phyloP scores from a whole-genome alignment of 2,113 vertebrate species.

The Malurus elegans region DNA sequence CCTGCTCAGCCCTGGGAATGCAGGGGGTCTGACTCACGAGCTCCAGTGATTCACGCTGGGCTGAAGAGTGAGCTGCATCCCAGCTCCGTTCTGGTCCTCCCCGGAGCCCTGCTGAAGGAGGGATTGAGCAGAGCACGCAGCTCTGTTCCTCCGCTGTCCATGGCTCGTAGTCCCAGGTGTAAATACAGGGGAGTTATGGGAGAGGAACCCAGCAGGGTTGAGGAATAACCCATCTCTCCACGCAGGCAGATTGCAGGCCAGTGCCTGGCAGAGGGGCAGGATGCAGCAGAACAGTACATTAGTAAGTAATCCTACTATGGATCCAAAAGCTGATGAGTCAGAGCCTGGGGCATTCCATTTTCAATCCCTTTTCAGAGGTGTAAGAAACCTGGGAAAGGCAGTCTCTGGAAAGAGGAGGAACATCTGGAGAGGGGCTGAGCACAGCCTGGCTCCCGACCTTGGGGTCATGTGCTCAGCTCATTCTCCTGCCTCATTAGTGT shows the following conservation, averaged over 20 bases:
- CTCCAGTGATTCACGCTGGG: conserved; percentile 51
- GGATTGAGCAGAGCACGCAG: background rate
- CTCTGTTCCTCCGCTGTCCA: background rate
- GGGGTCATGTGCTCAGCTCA: background rate
- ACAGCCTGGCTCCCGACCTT: background rate
- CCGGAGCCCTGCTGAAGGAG: background rate
- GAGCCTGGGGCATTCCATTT: background rate
- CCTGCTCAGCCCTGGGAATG: background rate
- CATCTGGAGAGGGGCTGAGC: conserved; percentile 1
- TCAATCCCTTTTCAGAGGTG: background rate
- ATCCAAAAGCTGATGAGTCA: conserved; percentile 17
- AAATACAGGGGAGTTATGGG: background rate
- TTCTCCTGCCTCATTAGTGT: conserved; percentile 9
- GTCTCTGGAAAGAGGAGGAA: conserved; percentile 2
- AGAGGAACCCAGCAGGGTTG: background rate
- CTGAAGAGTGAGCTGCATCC: background rate
- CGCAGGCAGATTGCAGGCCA: background rate
- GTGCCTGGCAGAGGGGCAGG: background rate
- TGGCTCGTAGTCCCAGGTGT: background rate
- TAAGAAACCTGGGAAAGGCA: conserved; percentile 8
- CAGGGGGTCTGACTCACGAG: conserved; percentile 42
- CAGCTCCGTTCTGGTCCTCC: background rate
- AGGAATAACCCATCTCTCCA: background rate
- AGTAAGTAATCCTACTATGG: background rate
- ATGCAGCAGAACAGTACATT: background rate